phyloP scores from a whole-genome alignment of 2,888 invertebrate genomes.

The Argyresthia albistria region DNA sequence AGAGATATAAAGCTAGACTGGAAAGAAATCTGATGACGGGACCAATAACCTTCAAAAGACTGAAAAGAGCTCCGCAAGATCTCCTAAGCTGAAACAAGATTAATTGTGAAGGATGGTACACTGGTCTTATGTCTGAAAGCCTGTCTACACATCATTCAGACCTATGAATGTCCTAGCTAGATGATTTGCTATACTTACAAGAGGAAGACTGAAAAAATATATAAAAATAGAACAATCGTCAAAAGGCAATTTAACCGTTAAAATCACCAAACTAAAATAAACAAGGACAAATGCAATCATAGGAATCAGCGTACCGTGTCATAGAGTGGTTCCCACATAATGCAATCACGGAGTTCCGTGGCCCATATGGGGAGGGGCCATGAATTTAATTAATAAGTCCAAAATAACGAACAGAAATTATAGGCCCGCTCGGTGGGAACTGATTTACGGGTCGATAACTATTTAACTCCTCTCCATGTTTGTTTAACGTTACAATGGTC shows the following conservation, averaged over 20 bases:
- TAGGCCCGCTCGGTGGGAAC: slow-evolving; percentile 41
- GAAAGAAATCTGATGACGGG: too few species aligned
- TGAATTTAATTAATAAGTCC: slow-evolving; percentile 49
- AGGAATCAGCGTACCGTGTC: slow-evolving; percentile 32
- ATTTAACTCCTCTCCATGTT: slow-evolving; percentile 8
- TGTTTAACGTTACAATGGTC: slow-evolving; percentile 6
- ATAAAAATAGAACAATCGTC: not conserved
- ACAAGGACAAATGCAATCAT: slow-evolving; percentile 26
- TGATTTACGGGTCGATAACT: slow-evolving; percentile 21
- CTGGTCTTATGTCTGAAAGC: too few species aligned
- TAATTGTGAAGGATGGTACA: too few species aligned
- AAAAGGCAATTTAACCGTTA: not conserved
- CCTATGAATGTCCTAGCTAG: too few species aligned
- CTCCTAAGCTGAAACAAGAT: too few species aligned
- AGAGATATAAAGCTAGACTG: too few species aligned
- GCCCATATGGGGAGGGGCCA: slow-evolving; percentile 34
- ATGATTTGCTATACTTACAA: too few species aligned
- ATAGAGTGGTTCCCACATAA: slow-evolving; percentile 51
- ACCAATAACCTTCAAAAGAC: too few species aligned
- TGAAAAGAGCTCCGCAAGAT: too few species aligned
- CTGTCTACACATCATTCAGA: too few species aligned
- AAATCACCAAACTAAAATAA: slow-evolving; percentile 19
- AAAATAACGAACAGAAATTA: slow-evolving; percentile 45
- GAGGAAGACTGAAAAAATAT: too few species aligned
- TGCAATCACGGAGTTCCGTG: slow-evolving; percentile 25